A percentile compares a stretch with the other conserved stretches of the same genome.
These are phyloP conservation scores for Peucedramus taeniatus DNA, from an alignment of 2,113 vertebrate species.

Conservation along the genomic window DNA sequence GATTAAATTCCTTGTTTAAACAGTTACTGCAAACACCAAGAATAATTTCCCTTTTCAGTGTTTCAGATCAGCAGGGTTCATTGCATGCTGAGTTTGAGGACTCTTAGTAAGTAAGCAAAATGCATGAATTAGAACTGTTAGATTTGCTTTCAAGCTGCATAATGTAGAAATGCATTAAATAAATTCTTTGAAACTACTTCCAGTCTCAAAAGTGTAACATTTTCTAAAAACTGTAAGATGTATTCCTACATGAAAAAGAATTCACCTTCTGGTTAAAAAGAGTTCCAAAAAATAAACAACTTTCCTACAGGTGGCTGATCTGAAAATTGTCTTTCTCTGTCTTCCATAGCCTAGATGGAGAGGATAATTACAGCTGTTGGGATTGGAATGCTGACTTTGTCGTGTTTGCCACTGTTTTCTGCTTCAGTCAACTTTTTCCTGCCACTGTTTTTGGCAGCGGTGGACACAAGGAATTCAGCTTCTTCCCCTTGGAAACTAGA, in stretches of 20 bases:
- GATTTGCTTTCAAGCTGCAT: neutral
- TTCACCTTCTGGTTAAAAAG: neutral
- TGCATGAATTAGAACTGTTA: neutral
- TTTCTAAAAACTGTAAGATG: neutral
- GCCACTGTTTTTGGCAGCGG: neutral
- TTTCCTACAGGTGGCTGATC: neutral
- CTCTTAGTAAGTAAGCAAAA: neutral
- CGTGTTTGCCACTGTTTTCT: neutral
- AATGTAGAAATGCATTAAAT: neutral
- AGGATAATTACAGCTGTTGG: neutral
- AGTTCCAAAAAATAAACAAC: neutral
- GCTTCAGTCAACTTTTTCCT: neutral
- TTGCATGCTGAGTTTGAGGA: neutral
- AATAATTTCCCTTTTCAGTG: neutral
- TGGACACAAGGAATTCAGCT: neutral
- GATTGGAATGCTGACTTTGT: accelerated
- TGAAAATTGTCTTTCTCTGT: neutral
- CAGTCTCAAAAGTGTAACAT: neutral
- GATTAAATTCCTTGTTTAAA: neutral
- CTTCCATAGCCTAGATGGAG: neutral
- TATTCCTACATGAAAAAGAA: neutral
- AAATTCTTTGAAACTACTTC: neutral
- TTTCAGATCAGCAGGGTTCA: neutral
- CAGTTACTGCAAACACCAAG: neutral
- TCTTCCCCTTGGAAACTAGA: neutral